Base-by-base conservation (phyloP, 2,113 vertebrate genomes). In the Uria lomvia region DNA sequence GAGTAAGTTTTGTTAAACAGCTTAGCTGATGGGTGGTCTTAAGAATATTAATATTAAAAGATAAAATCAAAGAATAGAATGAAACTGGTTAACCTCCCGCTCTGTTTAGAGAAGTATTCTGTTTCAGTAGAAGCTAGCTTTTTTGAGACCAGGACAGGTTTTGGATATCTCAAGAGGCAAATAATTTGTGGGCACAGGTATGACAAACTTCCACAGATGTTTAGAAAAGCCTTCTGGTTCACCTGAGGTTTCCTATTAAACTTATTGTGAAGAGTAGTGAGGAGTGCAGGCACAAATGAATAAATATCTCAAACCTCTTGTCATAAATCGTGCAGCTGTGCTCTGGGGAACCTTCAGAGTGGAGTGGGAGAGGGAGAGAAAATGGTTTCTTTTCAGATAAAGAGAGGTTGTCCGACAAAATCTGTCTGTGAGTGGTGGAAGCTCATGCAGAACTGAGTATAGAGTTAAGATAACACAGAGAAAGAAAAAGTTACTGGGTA, bases 11-110 rank as follows among this genome's bases (percentile, higher is more conserved):
- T 98, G 97, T 97, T 98, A 98, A 98, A 98, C 98, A 98, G 96
- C 94, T 97, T 96, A 97, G 96, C 97, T 97, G 97, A 98, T 99
- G 99, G 99, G 99, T 99, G 99, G 99, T 99, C 99, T 98, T 98
- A 95, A 92, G 97, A 98, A 98, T 98, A 98, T 98, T 98, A 99
- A 99, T 99, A 98, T 98, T 98, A 98, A 98, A 91, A 98, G 97
- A 99, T 98, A 98, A 98, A 98, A 99, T 99, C 98, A 98, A 99
- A 98, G 93, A 83, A 92, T 92, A 93, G 90, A 88, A 85, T 94
- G 93, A 96, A 97, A 97, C 81, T 74, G 80, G 95, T 92, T 96
- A 96, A 96, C 96, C 96, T 97, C 88, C 95, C 96, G 96, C 93
- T 97, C 95, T 98, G 92, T 97, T 98, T 97, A 97, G 96, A 97